Base-by-base conservation (phyloP, 2,888 invertebrate genomes). In the Coremacera marginata region DNA sequence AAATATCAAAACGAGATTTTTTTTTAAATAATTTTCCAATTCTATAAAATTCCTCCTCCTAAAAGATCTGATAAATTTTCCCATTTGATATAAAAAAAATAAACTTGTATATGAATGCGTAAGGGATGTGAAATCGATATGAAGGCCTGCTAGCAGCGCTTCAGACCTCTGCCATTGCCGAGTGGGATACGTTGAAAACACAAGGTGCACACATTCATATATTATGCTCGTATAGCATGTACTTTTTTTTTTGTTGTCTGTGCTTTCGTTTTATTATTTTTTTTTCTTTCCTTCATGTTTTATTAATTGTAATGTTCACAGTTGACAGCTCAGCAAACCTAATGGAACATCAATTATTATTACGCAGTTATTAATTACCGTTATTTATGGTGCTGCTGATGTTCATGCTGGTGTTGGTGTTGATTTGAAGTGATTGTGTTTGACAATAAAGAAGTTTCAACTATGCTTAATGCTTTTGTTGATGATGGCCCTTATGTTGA, bases 331-430 rank as follows among this genome's bases (percentile, higher is more conserved):
- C 63, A 73, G 49, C 62, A 62, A 73, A 73, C 73, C 63, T 51
- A 62, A 73, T 62, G 73, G n/a, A 73, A 73, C 73, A 73, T 73
- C 73, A 73, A 62, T 73, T 73, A 73, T 62, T 63, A 63, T 49
- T 49, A 63, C 73, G 62, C 49, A 51, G 51, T 73, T 73, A 73
- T 73, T 73, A 73, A 73, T 73, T 62, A 63, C 51, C 73, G 63
- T 73, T 73, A 73, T 73, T 73, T 73, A 73, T 63, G 73, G 44
- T 63, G 49, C n/a, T 62, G 49, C 22, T 63, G 5, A 19, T 44
- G 57, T 70, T 70, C 52, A 11, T 52, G 51, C 51, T 70, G 51
- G 16, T 68, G 68, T 25, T 49, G 25, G 51, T 68, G 68, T 37
- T n/a, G 19, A 14, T 60, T 60, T 60, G 60, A 16, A 22, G 65